These are phyloP conservation scores for Elephantulus edwardii DNA, from an alignment of 2,113 vertebrate species.

Conservation along the genomic window DNA sequence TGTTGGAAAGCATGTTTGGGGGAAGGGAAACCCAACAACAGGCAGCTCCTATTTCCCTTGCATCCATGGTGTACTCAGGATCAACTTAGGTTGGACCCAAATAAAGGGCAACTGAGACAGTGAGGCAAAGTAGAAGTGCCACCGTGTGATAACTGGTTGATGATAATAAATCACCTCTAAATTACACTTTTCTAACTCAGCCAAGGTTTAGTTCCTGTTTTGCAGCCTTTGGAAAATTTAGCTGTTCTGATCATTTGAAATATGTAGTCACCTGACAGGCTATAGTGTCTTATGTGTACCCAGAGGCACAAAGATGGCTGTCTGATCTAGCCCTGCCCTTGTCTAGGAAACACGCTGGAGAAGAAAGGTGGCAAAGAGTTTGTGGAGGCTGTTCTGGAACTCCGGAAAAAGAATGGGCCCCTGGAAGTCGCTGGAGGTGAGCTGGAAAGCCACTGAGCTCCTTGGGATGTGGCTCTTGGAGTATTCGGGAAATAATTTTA, in stretches of 20 bases:
- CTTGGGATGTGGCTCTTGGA: accelerated
- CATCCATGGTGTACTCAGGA: not conserved
- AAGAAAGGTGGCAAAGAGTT: constrained; percentile 98
- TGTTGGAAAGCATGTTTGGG: not conserved
- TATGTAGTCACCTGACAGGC: constrained; percentile 55
- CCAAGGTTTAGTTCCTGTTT: constrained; percentile 85
- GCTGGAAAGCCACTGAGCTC: not conserved
- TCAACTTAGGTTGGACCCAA: not conserved
- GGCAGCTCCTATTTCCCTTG: not conserved
- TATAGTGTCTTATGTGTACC: constrained; percentile 59
- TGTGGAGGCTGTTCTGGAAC: constrained; percentile 91
- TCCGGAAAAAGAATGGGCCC: constrained; percentile 97
- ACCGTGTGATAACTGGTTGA: not conserved
- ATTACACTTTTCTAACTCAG: not conserved
- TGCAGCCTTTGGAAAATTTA: constrained; percentile 80
- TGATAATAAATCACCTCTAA: not conserved
- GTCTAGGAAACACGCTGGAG: constrained; percentile 94
- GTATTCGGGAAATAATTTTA: accelerated
- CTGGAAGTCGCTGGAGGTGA: constrained; percentile 97
- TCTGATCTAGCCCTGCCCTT: constrained; percentile 77
- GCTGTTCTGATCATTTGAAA: constrained; percentile 78
- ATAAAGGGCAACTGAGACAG: not conserved
- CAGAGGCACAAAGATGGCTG: constrained; percentile 16
- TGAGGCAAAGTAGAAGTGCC: not conserved
- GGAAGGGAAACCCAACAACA: not conserved